phyloP scores from a whole-genome alignment of 2,113 vertebrate species.

The Aleadryas rufinucha region DNA sequence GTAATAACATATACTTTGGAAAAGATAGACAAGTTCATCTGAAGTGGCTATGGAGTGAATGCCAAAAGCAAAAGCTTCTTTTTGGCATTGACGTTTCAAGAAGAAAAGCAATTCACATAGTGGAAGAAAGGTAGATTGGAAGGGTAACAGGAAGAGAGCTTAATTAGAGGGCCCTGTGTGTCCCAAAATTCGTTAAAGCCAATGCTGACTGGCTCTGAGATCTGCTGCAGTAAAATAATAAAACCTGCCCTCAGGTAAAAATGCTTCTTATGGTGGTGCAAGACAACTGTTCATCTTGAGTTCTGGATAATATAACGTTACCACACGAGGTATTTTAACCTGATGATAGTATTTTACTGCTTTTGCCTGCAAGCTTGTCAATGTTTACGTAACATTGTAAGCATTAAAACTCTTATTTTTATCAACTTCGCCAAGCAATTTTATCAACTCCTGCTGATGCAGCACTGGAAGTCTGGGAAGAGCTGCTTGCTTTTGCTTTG shows the following conservation, averaged over 20 bases:
- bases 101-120: not conserved
- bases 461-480: conserved; percentile 5
- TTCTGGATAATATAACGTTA: not conserved
- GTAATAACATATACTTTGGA: not conserved
- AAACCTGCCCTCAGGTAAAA: not conserved
- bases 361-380: not conserved
- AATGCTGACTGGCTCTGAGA: not conserved
- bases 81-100: not conserved
- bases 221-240: not conserved
- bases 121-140: not conserved
- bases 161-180: not conserved
- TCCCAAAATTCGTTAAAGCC: not conserved
- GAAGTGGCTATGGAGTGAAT: not conserved
- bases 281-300: not conserved
- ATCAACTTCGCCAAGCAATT: not conserved
- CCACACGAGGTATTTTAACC: not conserved
- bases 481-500: not conserved
- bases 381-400: conserved; percentile 3
- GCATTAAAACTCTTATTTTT: conserved; percentile 27
- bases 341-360: not conserved
- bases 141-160: not conserved
- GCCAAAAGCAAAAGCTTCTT: not conserved
- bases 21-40: not conserved
- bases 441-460: not conserved
- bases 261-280: not conserved